Percentiles rank a stretch among this genome's conserved stretches.
Evolutionary conservation across 2,888 invertebrate species (phyloP).

Genomic region (Beris chalybata): DNA sequence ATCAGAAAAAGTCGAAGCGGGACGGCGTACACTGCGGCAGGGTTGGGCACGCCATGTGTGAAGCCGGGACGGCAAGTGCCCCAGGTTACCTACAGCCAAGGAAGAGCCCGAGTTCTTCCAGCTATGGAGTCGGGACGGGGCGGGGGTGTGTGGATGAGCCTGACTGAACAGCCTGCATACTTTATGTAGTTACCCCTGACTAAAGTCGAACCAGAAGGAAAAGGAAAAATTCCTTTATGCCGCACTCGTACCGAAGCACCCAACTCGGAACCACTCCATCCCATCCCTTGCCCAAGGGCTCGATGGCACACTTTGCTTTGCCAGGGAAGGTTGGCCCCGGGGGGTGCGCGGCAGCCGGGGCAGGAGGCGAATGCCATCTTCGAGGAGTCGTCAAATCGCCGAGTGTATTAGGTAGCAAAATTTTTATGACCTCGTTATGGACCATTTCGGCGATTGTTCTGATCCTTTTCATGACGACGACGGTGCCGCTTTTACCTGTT

Average conservation of each 20-base stretch:
- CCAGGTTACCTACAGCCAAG: not conserved
- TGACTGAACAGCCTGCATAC: constrained; percentile 3
- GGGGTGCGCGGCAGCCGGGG: constrained; percentile 13
- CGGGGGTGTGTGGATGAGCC: constrained; percentile 20
- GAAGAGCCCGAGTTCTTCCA: constrained; percentile 10
- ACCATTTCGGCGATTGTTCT: constrained; percentile 58
- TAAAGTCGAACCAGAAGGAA: not conserved
- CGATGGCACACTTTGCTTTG: constrained; percentile 39
- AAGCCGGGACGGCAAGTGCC: constrained; percentile 8
- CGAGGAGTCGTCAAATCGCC: constrained; percentile 49
- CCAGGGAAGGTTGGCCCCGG: constrained; percentile 1
- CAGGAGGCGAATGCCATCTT: constrained; percentile 32
- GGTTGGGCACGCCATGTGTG: not conserved
- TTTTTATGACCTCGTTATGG: constrained; percentile 58
- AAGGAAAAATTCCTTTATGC: constrained; percentile 14
- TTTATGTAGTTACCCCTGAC: constrained; percentile 10
- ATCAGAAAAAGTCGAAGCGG: constrained; percentile 29
- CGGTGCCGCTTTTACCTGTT: constrained; percentile 40
- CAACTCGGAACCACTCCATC: constrained; percentile 7
- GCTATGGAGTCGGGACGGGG: not conserved
- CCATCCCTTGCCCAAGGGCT: constrained; percentile 15
- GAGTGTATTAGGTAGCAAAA: constrained; percentile 58
- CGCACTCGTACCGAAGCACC: constrained; percentile 25
- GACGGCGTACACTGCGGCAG: constrained; percentile 4
- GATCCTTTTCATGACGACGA: constrained; percentile 56